Conservation (phyloP, 2,113 vertebrate genomes). For the Zosterops borbonicus region DNA sequence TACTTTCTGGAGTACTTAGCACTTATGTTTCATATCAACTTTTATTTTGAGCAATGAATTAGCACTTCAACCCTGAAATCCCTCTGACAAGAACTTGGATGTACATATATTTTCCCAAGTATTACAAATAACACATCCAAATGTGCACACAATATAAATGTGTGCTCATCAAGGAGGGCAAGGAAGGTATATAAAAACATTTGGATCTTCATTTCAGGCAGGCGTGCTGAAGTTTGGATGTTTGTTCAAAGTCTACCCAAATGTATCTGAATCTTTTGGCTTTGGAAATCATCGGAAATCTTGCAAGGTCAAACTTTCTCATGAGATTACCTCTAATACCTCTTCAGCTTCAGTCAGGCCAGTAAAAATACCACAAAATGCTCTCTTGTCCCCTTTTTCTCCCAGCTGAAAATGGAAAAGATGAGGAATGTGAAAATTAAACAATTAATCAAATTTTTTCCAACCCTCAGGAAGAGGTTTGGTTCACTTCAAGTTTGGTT, state of each 20-base stretch:
- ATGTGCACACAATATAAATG: not conserved
- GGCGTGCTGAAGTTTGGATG: not conserved
- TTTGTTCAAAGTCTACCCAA: conserved; percentile 30
- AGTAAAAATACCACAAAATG: conserved; percentile 65
- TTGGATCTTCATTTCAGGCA: conserved; percentile 13
- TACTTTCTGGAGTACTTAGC: conserved; percentile 33
- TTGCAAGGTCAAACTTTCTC: conserved; percentile 50
- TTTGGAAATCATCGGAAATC: conserved; percentile 35
- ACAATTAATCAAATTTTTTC: conserved; percentile 60
- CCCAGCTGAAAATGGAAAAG: conserved; percentile 43
- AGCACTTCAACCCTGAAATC: not conserved
- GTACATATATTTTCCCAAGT: not conserved
- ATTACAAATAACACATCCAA: not conserved
- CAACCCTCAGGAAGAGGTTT: conserved; percentile 40
- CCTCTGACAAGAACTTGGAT: conserved; percentile 7
- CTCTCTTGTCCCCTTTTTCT: conserved; percentile 49
- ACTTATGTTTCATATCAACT: conserved; percentile 39
- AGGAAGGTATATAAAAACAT: not conserved
- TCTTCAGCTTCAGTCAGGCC: conserved; percentile 41
- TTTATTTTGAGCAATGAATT: conserved; percentile 45
- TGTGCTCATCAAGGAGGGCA: not conserved
- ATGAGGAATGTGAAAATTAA: conserved; percentile 65
- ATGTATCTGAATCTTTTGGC: conserved; percentile 24
- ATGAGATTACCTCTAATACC: conserved; percentile 55
- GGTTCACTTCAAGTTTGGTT: not conserved